Conservation (phyloP, 2,888 invertebrate genomes). For the Tethea ocularis region DNA sequence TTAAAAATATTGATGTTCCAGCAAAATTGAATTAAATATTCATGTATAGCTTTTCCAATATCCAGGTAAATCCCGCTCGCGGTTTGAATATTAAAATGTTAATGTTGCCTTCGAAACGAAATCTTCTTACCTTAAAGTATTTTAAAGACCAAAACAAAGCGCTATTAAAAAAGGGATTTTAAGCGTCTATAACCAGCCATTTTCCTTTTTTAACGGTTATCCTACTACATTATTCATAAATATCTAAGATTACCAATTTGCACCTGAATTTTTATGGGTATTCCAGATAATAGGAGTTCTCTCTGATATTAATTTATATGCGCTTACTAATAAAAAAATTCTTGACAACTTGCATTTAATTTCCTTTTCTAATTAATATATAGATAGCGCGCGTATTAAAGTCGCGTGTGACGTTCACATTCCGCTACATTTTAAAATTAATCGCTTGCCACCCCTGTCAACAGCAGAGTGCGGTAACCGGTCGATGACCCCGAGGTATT, state of each 20-base stretch:
- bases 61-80: background rate
- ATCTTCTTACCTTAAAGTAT: background rate
- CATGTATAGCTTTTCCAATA: background rate
- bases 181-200: background rate
- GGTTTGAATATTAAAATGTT: background rate
- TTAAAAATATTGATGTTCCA: background rate
- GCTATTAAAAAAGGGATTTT: background rate
- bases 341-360: background rate
- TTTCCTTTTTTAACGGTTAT: conserved; percentile 33
- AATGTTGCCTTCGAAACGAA: background rate
- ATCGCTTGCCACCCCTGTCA: conserved; percentile 75
- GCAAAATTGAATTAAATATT: background rate
- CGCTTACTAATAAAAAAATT: background rate
- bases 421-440: conserved; percentile 76
- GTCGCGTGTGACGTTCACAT: conserved; percentile 68
- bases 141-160: background rate
- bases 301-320: background rate
- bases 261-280: background rate
- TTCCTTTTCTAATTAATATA: conserved; percentile 1
- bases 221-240: conserved; percentile 25
- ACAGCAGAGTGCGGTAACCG: conserved; percentile 56
- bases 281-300: background rate
- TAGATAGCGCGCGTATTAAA: conserved; percentile 33
- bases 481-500: conserved; percentile 73
- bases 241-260: background rate